Percentiles rank a stretch among this genome's conserved stretches.
phyloP scores from a whole-genome alignment of 2,888 invertebrate genomes.

The Epiblema foenella region DNA sequence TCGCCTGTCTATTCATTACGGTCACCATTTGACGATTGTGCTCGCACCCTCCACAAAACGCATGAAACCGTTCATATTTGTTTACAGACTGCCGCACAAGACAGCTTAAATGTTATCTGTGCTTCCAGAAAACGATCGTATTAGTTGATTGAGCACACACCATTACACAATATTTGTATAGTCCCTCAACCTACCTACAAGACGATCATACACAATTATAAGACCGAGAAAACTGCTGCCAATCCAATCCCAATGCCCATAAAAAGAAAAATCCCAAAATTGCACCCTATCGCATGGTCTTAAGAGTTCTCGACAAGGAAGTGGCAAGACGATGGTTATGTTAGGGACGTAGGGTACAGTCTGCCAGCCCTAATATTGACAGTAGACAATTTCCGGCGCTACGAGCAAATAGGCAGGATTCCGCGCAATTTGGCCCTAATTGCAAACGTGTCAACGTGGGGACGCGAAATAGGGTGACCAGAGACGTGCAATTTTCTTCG shows the following conservation, averaged over 20 bases:
- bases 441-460: constrained; percentile 54
- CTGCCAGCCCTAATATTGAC: constrained; percentile 66
- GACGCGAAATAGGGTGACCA: constrained; percentile 41
- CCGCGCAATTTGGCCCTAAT: constrained; percentile 74
- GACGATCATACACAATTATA: constrained; percentile 66
- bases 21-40: constrained; percentile 8
- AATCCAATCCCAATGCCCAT: constrained; percentile 3
- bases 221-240: constrained; percentile 48
- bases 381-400: constrained; percentile 73
- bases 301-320: constrained; percentile 23
- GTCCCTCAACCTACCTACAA: constrained; percentile 53
- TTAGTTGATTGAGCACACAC: constrained; percentile 35
- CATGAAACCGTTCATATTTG: constrained; percentile 3
- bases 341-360: constrained; percentile 49
- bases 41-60: constrained; percentile 3
- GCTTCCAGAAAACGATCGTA: constrained; percentile 10
- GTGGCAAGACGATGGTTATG: not conserved
- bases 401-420: constrained; percentile 56
- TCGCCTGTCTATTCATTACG: not conserved
- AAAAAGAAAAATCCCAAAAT: not conserved
- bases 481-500: not conserved
- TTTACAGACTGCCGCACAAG: constrained; percentile 15
- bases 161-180: constrained; percentile 57
- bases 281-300: constrained; percentile 28
- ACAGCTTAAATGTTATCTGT: constrained; percentile 24